Percentiles rank a stretch among this genome's conserved stretches.
phyloP scores from a whole-genome alignment of 30 jellyfish, hydroid and myxozoan genomes.

The Pseudorhiza aurosa region DNA sequence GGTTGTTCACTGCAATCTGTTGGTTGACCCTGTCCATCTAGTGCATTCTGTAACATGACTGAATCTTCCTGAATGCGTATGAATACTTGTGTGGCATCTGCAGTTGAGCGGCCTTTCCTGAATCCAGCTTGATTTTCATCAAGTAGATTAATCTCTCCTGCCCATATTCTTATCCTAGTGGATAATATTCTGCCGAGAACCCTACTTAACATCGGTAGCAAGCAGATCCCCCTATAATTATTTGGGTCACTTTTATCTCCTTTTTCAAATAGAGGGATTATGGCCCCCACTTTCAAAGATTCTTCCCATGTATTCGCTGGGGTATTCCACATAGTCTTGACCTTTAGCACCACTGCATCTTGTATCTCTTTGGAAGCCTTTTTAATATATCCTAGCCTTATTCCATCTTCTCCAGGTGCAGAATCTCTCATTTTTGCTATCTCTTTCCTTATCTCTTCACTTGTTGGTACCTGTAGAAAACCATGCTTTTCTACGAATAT shows the following conservation, averaged over 20 bases:
- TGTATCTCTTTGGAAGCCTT: not conserved
- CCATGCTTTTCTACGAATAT: too few species aligned
- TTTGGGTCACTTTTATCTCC: not conserved
- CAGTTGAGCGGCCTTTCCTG: not conserved
- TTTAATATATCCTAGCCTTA: not conserved
- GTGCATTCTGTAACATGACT: not conserved
- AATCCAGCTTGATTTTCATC: not conserved
- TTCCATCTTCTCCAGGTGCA: conserved; percentile 2
- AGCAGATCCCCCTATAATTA: not conserved
- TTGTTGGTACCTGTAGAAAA: too few species aligned
- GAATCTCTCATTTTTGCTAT: not conserved
- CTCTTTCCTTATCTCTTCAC: conserved; percentile 1
- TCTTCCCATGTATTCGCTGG: too few species aligned
- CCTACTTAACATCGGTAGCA: not conserved
- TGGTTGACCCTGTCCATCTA: not conserved
- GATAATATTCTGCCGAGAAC: not conserved
- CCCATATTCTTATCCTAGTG: not conserved
- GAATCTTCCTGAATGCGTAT: conserved; percentile 3
- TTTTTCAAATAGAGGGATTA: not conserved
- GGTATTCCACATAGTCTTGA: not conserved
- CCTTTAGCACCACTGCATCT: not conserved
- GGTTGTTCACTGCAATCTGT: not conserved
- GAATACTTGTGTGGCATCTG: not conserved
- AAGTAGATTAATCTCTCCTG: not conserved
- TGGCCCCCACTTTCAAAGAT: too few species aligned